Evolutionary conservation across 2,888 invertebrate species (phyloP).

Genomic region (Gisinianus flammeolus): DNA sequence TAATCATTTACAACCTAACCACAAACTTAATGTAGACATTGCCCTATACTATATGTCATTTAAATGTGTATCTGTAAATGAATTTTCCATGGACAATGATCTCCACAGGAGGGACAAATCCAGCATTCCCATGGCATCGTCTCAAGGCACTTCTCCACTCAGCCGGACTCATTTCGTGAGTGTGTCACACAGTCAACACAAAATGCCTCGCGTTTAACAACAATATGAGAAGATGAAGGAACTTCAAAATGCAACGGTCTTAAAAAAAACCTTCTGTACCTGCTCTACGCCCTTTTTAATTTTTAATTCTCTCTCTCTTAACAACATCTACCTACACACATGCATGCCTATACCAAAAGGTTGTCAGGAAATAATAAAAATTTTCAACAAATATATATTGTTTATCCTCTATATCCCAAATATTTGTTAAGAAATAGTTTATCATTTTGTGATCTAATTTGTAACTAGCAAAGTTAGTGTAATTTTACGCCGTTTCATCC

Average conservation of each 20-base stretch:
- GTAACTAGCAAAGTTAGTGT: no score
- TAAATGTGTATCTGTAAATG: constrained; percentile 27
- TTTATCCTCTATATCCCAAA: no score
- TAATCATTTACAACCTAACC: no score
- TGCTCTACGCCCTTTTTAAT: constrained; percentile 5
- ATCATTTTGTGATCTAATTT: no score
- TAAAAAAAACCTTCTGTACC: background rate
- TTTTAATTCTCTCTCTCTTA: background rate
- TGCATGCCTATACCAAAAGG: background rate
- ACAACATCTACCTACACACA: background rate
- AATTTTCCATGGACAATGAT: constrained; percentile 32
- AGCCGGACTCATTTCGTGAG: constrained; percentile 51
- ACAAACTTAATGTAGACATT: no score
- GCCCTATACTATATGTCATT: constrained; percentile 3
- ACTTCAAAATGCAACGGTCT: background rate
- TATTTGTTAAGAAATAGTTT: no score
- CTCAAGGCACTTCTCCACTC: constrained; percentile 49
- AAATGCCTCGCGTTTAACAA: no score
- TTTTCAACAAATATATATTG: background rate
- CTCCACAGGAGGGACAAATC: constrained; percentile 40
- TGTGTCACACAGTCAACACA: background rate
- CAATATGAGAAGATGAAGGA: no score
- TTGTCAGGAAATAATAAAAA: background rate
- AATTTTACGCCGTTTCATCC: no score
- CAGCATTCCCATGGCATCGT: constrained; percentile 54